Percentiles rank a stretch among this genome's conserved stretches.
Evolutionary conservation across 1,140 invertebrate genomes (phyloP).

Genomic region (Nasonia giraulti): DNA sequence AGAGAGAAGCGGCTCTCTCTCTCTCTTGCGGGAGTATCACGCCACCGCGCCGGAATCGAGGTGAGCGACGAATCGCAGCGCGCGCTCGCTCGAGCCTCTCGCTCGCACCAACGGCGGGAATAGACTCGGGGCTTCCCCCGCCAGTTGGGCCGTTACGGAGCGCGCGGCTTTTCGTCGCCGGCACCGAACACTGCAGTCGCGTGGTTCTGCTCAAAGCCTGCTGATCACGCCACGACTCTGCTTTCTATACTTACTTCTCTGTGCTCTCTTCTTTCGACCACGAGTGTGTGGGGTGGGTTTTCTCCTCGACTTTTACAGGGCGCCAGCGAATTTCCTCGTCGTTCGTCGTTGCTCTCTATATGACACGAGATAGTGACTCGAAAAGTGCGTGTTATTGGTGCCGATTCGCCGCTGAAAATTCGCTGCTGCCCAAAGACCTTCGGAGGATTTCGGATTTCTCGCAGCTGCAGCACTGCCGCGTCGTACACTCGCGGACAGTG

Average conservation of each 20-base stretch:
- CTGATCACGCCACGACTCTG: background rate
- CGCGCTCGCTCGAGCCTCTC: constrained; percentile 10
- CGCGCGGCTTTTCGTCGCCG: constrained; percentile 45
- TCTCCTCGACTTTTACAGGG: no score
- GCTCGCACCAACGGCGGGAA: constrained; percentile 13
- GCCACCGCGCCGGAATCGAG: constrained; percentile 45
- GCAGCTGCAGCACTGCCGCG: background rate
- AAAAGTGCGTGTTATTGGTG: background rate
- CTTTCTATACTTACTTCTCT: no score
- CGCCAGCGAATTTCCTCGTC: no score
- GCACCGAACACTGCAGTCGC: constrained; percentile 35
- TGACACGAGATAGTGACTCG: no score
- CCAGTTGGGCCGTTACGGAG: background rate
- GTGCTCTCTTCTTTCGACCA: no score
- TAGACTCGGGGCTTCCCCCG: constrained; percentile 7
- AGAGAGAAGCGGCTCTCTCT: background rate
- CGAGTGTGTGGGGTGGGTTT: no score
- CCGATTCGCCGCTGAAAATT: background rate
- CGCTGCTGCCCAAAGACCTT: background rate
- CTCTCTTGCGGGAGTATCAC: constrained; percentile 27
- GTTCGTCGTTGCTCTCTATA: no score
- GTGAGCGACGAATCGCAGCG: constrained; percentile 46
- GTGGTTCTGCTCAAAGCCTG: constrained; percentile 31
- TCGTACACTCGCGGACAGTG: background rate
- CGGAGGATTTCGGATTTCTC: background rate